Conservation (phyloP, 2,113 vertebrate species). For the Seriola rivoliana region DNA sequence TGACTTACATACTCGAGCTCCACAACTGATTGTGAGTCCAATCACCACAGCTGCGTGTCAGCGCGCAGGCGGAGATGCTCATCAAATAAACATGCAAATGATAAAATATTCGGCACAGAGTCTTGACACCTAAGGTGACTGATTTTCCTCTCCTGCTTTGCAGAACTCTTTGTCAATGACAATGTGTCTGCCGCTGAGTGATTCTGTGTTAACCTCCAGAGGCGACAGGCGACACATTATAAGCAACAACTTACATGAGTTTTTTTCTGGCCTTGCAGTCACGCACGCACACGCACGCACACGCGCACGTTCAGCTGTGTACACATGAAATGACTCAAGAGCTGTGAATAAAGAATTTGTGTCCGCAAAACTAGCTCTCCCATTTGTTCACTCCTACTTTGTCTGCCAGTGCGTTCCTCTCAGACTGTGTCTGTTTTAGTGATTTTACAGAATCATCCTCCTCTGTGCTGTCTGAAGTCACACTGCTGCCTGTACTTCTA, state of each 20-base stretch:
- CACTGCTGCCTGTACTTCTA: conserved; percentile 23
- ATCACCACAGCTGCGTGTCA: conserved; percentile 57
- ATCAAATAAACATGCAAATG: conserved; percentile 83
- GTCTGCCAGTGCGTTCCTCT: conserved; percentile 11
- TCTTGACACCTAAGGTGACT: conserved; percentile 74
- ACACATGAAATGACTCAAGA: conserved; percentile 54
- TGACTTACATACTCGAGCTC: conserved; percentile 42
- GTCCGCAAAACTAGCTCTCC: conserved; percentile 27
- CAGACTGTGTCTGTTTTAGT: conserved; percentile 17
- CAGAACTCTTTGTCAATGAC: conserved; percentile 77
- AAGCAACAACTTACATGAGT: conserved; percentile 53
- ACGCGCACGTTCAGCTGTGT: conserved; percentile 28
- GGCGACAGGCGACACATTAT: conserved; percentile 68
- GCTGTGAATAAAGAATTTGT: conserved; percentile 42
- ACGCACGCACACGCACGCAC: conserved; percentile 6
- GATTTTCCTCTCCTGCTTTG: conserved; percentile 57
- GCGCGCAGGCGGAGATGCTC: conserved; percentile 55
- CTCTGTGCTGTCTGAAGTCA: not conserved
- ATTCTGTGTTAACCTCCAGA: conserved; percentile 76
- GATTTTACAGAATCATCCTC: conserved; percentile 37
- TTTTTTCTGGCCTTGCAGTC: conserved; percentile 48
- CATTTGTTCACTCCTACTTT: conserved; percentile 46
- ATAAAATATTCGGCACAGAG: conserved; percentile 72
- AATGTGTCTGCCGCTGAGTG: conserved; percentile 68
- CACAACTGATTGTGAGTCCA: conserved; percentile 68